Evolutionary conservation across 2,888 invertebrate species (phyloP).

Genomic region (Epinotia brunnichana): DNA sequence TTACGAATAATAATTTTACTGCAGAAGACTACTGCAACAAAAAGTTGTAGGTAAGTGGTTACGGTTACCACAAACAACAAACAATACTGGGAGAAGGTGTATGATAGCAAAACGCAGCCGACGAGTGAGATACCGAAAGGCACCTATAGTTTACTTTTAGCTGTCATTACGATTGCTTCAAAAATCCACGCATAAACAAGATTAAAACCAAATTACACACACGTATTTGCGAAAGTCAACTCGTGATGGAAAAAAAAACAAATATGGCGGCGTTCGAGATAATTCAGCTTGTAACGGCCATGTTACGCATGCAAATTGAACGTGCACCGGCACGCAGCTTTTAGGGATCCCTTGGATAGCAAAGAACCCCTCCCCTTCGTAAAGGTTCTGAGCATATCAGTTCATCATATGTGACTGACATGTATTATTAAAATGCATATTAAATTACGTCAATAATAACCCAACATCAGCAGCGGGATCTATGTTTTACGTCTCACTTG

Average conservation of each 20-base stretch:
- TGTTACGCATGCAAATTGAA: conserved; percentile 72
- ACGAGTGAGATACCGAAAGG: neutral
- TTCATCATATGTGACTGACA: conserved; percentile 15
- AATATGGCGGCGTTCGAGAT: conserved; percentile 59
- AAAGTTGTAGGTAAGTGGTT: neutral
- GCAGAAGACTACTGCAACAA: neutral
- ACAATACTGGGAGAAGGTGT: too few relatives aligned
- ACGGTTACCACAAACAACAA: neutral
- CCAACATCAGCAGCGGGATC: neutral
- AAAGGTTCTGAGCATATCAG: conserved; percentile 3
- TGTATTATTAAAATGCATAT: conserved; percentile 8
- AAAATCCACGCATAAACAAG: conserved; percentile 2
- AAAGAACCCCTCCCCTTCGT: neutral
- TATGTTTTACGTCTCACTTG: too few relatives aligned
- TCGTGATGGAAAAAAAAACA: conserved; percentile 31
- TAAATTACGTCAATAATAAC: neutral
- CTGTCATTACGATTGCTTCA: neutral
- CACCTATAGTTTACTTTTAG: too few relatives aligned
- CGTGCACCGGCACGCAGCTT: conserved; percentile 59
- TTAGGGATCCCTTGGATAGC: conserved; percentile 45
- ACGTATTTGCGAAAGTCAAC: conserved; percentile 17
- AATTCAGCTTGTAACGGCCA: conserved; percentile 67
- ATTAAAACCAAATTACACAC: conserved; percentile 23
- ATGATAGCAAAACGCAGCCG: too few relatives aligned
- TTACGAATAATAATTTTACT: neutral